Percentiles rank a stretch among this genome's conserved stretches.
phyloP scores from a whole-genome alignment of 2,888 invertebrate species.

The Aplocera efformata region DNA sequence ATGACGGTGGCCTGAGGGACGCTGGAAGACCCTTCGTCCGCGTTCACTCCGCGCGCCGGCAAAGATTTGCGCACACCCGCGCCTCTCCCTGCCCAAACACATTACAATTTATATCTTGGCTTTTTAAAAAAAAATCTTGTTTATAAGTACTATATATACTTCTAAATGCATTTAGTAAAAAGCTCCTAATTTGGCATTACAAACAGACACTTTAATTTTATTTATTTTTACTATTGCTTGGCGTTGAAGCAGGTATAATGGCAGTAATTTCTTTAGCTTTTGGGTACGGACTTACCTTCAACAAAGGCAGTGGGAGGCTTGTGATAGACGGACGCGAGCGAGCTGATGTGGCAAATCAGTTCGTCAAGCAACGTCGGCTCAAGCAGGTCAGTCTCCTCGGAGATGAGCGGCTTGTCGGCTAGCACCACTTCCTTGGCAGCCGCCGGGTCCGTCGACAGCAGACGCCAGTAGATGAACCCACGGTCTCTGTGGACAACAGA shows the following conservation, averaged over 20 bases:
- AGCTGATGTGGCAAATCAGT: constrained; percentile 98
- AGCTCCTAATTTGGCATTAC: too few relatives aligned
- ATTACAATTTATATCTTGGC: too few relatives aligned
- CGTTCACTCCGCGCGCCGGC: constrained; percentile 83
- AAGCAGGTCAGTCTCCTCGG: constrained; percentile 98
- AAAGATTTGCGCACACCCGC: constrained; percentile 90
- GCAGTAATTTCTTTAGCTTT: too few relatives aligned
- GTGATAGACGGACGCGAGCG: constrained; percentile 98
- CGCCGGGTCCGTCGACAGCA: constrained; percentile 98
- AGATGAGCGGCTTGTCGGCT: constrained; percentile 99
- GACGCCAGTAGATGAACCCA: constrained; percentile 99
- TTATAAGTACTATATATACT: too few relatives aligned
- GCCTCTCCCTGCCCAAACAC: constrained; percentile 76
- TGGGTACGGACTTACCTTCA: constrained; percentile 84
- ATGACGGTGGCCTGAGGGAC: constrained; percentile 80
- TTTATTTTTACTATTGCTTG: too few relatives aligned
- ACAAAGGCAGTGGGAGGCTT: constrained; percentile 99
- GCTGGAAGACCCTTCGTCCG: constrained; percentile 37
- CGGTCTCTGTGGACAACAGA: constrained; percentile 85
- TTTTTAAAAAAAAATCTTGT: too few relatives aligned
- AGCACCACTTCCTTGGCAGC: constrained; percentile 99
- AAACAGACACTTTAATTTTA: too few relatives aligned
- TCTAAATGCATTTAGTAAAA: too few relatives aligned
- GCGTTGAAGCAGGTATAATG: too few relatives aligned
- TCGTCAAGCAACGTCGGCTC: constrained; percentile 99